phyloP scores from a whole-genome alignment of 2,888 invertebrate species.

The Heterodera filipjevi region DNA sequence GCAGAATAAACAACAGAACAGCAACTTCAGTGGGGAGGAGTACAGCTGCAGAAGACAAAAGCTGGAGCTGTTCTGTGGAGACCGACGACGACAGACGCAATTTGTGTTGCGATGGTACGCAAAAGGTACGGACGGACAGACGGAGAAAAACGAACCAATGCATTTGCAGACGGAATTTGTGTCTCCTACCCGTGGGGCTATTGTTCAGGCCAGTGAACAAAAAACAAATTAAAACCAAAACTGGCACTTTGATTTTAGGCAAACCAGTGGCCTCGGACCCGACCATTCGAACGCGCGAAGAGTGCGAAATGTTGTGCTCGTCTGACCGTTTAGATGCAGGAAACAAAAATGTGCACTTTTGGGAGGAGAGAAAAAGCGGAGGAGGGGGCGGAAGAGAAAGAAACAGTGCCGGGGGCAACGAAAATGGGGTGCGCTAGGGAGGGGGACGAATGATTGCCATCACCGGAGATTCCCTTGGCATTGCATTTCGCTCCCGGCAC shows the following conservation, averaged over 20 bases:
- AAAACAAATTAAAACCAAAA: neutral
- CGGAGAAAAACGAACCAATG: neutral
- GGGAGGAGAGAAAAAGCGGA: neutral
- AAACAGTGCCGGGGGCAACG: neutral
- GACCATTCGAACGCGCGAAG: slow-evolving; percentile 42
- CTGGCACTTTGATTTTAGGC: slow-evolving; percentile 8
- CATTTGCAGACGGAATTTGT: slow-evolving; percentile 36
- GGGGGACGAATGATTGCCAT: neutral
- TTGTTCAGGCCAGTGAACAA: slow-evolving; percentile 34
- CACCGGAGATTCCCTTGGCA: neutral
- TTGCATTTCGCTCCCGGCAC: too few species aligned
- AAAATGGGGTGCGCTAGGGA: neutral
- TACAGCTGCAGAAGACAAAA: slow-evolving; percentile 37
- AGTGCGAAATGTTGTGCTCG: slow-evolving; percentile 40
- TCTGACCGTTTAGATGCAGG: neutral
- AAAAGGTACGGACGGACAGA: slow-evolving; percentile 16
- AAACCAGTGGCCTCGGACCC: slow-evolving; percentile 38
- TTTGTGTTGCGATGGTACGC: slow-evolving; percentile 43
- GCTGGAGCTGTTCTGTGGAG: slow-evolving; percentile 35
- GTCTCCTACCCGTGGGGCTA: slow-evolving; percentile 46
- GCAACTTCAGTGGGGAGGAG: slow-evolving; percentile 26
- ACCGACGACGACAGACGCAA: slow-evolving; percentile 37
- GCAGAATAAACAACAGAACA: slow-evolving; percentile 3
- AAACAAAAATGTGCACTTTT: slow-evolving; percentile 1
- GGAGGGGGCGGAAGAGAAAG: neutral